A percentile compares a stretch with the other conserved stretches of the same genome.
Conservation (phyloP, 2,797 vertebrate genomes). For the Centroberyx gerrardi region DNA sequence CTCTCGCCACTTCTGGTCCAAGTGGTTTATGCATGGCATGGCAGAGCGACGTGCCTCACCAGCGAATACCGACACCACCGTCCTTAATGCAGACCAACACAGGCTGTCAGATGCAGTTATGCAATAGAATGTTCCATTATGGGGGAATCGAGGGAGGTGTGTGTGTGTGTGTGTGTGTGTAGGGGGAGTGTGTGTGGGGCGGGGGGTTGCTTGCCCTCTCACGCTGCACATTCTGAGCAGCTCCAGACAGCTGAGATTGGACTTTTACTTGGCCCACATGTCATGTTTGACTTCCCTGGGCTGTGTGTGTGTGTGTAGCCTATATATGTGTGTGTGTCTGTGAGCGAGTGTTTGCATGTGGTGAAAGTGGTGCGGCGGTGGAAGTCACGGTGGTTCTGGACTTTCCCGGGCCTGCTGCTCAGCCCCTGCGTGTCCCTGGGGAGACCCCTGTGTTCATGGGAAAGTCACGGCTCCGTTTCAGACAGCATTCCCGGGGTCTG, state of each 20-base stretch:
- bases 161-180: background rate
- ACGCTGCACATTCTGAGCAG: conserved; percentile 44
- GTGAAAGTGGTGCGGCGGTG: conserved; percentile 57
- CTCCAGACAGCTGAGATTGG: conserved; percentile 68
- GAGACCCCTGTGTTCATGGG: conserved; percentile 83
- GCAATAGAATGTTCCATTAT: conserved; percentile 56
- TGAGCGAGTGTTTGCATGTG: conserved; percentile 51
- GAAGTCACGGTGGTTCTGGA: conserved; percentile 70
- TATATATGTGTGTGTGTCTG: conserved; percentile 10
- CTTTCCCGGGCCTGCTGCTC: conserved; percentile 69
- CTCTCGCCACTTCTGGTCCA: conserved; percentile 32
- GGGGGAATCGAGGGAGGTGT: conserved; percentile 29
- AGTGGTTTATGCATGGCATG: conserved; percentile 47
- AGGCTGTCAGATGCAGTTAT: conserved; percentile 60
- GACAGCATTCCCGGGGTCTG: conserved; percentile 72
- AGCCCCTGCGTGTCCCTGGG: conserved; percentile 66
- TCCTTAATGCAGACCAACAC: conserved; percentile 43
- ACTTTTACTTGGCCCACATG: conserved; percentile 61
- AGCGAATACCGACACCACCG: conserved; percentile 31
- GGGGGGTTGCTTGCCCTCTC: conserved; percentile 39
- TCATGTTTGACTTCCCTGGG: conserved; percentile 61
- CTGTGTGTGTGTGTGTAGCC: conserved; percentile 37
- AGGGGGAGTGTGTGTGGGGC: background rate
- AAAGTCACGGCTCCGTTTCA: conserved; percentile 83
- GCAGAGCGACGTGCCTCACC: conserved; percentile 31